Evolutionary conservation across 2,113 vertebrate genomes (phyloP).

Genomic region (Sebastes schlegelii): DNA sequence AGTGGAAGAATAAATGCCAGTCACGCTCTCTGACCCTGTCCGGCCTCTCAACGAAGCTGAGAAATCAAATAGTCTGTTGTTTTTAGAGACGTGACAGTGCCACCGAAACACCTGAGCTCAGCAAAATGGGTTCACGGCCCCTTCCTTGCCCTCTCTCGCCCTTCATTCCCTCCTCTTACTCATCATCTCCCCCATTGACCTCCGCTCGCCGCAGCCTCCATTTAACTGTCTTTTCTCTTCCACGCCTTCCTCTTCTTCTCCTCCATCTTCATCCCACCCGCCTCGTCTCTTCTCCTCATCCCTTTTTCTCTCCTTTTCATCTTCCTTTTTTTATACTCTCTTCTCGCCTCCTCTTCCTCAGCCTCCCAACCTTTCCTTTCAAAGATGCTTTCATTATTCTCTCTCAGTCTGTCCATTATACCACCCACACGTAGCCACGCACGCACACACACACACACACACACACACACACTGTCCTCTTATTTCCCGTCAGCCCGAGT

Average conservation of each 20-base stretch:
- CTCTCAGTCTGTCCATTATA: constrained; percentile 36
- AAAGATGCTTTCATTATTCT: constrained; percentile 56
- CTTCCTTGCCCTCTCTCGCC: constrained; percentile 31
- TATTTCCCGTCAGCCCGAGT: constrained; percentile 64
- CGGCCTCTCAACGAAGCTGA: constrained; percentile 14
- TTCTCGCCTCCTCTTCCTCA: constrained; percentile 34
- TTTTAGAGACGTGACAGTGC: constrained; percentile 65
- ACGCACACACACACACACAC: constrained; percentile 11
- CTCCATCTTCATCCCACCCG: neutral
- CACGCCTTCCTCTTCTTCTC: constrained; percentile 10
- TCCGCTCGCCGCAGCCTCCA: constrained; percentile 33
- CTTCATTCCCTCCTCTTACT: constrained; percentile 35
- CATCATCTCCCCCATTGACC: constrained; percentile 60
- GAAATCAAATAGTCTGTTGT: constrained; percentile 68
- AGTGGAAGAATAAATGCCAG: constrained; percentile 36
- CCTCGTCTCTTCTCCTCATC: constrained; percentile 6
- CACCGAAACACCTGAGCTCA: constrained; percentile 70
- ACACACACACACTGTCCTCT: constrained; percentile 44
- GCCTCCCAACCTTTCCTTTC: constrained; percentile 40
- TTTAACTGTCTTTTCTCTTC: constrained; percentile 31
- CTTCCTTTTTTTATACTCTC: neutral
- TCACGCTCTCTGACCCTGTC: constrained; percentile 33
- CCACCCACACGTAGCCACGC: constrained; percentile 12
- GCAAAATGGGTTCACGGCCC: constrained; percentile 57
- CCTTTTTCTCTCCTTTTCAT: constrained; percentile 7